Conservation (phyloP, 2,888 invertebrate species). For the Tortricodes alternella region DNA sequence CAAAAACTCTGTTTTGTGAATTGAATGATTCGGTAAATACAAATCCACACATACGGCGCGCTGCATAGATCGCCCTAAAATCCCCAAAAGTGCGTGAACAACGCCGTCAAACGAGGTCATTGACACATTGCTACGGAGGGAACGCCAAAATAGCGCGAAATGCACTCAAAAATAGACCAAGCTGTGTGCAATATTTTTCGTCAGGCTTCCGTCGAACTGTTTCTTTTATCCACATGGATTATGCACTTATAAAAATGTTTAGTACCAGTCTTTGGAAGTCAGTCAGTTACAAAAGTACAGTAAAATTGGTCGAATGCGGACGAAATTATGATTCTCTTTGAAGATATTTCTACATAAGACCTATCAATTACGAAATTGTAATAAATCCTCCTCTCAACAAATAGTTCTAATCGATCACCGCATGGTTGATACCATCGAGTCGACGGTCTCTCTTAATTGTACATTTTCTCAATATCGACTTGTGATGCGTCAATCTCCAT, state of each 20-base stretch:
- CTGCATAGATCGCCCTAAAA: conserved; percentile 67
- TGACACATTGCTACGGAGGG: conserved; percentile 77
- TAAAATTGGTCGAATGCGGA: no score
- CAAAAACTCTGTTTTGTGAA: background rate
- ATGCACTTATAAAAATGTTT: background rate
- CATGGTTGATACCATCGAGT: conserved; percentile 12
- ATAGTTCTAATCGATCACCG: conserved; percentile 27
- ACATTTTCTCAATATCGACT: conserved; percentile 35
- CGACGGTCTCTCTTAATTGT: no score
- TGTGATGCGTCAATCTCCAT: conserved; percentile 68
- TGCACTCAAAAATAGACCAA: conserved; percentile 81
- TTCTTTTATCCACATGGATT: conserved; percentile 32
- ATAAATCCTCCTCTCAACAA: conserved; percentile 10
- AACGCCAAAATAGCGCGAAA: conserved; percentile 83
- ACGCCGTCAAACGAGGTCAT: conserved; percentile 78
- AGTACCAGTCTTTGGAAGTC: no score
- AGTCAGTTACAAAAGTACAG: no score
- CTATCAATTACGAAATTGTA: background rate
- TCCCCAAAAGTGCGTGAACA: conserved; percentile 80
- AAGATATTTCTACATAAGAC: no score
- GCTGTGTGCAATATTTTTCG: conserved; percentile 82
- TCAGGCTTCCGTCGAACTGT: conserved; percentile 59
- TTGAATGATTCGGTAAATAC: conserved; percentile 38
- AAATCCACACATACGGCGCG: conserved; percentile 38
- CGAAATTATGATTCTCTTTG: no score